Percentiles rank a stretch among this genome's conserved stretches.
phyloP scores from a whole-genome alignment of 2,797 vertebrate species.

The Rhinogobio ventralis region DNA sequence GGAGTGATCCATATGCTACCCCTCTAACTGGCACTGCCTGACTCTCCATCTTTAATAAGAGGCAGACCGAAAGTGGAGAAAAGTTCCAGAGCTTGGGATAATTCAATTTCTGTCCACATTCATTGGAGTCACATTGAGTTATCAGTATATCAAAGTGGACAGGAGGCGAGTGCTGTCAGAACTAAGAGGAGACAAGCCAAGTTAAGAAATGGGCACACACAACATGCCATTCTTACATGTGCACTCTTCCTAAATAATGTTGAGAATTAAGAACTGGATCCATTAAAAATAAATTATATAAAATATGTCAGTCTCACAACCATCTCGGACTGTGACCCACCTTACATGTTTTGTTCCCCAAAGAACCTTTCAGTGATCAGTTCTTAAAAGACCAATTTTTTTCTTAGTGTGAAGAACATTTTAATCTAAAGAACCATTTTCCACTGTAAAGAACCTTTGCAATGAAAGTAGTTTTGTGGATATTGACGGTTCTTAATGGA shows the following conservation, averaged over 20 bases:
- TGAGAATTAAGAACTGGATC: not conserved
- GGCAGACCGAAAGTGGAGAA: constrained; percentile 35
- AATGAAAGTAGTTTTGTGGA: not conserved
- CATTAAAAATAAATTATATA: not conserved
- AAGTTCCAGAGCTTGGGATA: constrained; percentile 54
- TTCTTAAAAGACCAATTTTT: not conserved
- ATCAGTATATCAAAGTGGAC: constrained; percentile 49
- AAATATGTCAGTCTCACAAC: not conserved
- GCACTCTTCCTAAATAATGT: not conserved
- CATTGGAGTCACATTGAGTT: constrained; percentile 41
- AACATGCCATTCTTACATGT: constrained; percentile 3
- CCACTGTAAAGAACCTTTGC: not conserved
- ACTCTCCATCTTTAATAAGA: constrained; percentile 52
- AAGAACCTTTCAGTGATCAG: not conserved
- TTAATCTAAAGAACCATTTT: not conserved
- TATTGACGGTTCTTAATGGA: not conserved
- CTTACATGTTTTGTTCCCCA: not conserved
- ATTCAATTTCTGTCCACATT: constrained; percentile 57
- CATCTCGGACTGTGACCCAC: not conserved
- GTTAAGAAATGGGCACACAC: constrained; percentile 17
- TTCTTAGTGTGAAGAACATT: not conserved
- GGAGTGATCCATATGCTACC: constrained; percentile 50
- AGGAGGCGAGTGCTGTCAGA: constrained; percentile 39
- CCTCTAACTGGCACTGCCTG: constrained; percentile 43
- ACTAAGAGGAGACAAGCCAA: constrained; percentile 27